These are phyloP conservation scores for Sesia apiformis DNA, from an alignment of 2,888 invertebrate genomes.

Conservation along the genomic window DNA sequence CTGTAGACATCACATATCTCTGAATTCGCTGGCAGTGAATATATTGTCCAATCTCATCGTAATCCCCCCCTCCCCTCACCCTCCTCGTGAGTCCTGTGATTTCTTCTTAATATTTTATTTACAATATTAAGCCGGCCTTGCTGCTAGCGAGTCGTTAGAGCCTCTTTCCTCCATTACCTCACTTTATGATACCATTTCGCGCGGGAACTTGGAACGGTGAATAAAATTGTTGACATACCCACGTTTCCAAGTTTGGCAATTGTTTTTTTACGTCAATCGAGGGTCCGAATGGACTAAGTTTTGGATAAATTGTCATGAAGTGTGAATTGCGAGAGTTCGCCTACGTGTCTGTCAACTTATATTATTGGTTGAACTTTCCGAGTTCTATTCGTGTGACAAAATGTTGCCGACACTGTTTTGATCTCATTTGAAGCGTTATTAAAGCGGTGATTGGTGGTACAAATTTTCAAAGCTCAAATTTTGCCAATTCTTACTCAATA, in stretches of 20 bases:
- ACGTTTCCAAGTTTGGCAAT: slow-evolving; percentile 4
- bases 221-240: slow-evolving; percentile 41
- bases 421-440: too few species aligned
- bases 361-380: too few species aligned
- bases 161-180: slow-evolving; percentile 46
- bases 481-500: too few species aligned
- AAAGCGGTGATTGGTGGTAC: too few species aligned
- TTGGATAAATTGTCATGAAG: not conserved
- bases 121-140: slow-evolving; percentile 39
- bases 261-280: slow-evolving; percentile 1
- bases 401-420: too few species aligned
- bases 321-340: not conserved
- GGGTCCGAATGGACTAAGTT: not conserved
- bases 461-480: too few species aligned
- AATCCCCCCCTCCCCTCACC: slow-evolving; percentile 23
- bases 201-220: slow-evolving; percentile 29
- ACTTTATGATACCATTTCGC: slow-evolving; percentile 50
- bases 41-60: slow-evolving; percentile 41
- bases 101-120: slow-evolving; percentile 68
- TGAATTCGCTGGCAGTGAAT: slow-evolving; percentile 6
- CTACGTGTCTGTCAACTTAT: too few species aligned
- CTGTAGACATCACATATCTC: not conserved
- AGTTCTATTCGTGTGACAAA: too few species aligned
- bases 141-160: slow-evolving; percentile 39
- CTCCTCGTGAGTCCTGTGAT: slow-evolving; percentile 36